A percentile compares a stretch with the other conserved stretches of the same genome.
phyloP scores from a whole-genome alignment of 2,888 invertebrate genomes.

The Caenorhabditis wallacei region DNA sequence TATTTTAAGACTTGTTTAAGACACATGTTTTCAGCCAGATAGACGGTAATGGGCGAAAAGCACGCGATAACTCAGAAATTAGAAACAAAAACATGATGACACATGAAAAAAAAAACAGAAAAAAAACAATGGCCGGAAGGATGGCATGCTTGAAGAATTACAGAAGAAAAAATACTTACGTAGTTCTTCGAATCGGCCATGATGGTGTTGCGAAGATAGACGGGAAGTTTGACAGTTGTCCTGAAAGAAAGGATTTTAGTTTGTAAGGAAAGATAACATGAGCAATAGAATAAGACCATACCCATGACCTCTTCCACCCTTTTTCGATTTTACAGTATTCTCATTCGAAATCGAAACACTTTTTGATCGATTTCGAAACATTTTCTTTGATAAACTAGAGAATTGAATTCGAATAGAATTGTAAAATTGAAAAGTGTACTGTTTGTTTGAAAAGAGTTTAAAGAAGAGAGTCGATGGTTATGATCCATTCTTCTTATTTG shows the following conservation, averaged over 20 bases:
- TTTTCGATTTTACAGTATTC: constrained; percentile 28
- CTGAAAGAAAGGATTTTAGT: neutral
- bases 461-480: constrained; percentile 27
- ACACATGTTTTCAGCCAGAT: neutral
- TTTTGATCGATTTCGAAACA: constrained; percentile 45
- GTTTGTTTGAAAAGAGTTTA: constrained; percentile 33
- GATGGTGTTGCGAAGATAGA: constrained; percentile 43
- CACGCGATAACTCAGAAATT: constrained; percentile 31
- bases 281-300: neutral
- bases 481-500: constrained; percentile 50
- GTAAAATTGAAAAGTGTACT: constrained; percentile 2
- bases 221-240: constrained; percentile 46
- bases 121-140: constrained; percentile 34
- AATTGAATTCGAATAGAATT: neutral
- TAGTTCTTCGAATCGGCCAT: constrained; percentile 60
- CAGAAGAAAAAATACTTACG: constrained; percentile 37
- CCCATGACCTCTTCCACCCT: constrained; percentile 35
- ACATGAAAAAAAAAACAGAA: constrained; percentile 10
- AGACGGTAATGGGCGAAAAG: constrained; percentile 42
- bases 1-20: neutral
- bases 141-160: constrained; percentile 42
- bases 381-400: neutral
- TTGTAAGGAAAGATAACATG: neutral
- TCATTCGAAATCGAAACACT: constrained; percentile 26
- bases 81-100: neutral